Conservation (phyloP, 1,140 invertebrate species). For the Drosophila pallidifrons region DNA sequence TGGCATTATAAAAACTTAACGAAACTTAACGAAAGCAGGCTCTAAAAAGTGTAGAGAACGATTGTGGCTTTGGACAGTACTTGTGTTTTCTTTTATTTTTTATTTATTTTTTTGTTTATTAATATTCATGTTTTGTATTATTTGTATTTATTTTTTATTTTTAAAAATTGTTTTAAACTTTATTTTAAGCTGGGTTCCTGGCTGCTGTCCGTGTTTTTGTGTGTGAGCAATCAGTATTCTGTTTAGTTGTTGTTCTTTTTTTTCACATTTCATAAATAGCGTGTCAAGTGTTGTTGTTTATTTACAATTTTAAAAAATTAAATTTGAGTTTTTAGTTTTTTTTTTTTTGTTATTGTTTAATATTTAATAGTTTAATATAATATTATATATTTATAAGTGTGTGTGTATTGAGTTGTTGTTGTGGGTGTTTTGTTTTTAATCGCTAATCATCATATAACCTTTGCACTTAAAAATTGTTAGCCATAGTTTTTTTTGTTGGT, state of each 20-base stretch:
- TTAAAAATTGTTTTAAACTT: slow-evolving; percentile 4
- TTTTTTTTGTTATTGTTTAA: slow-evolving; percentile 9
- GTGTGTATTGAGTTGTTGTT: slow-evolving; percentile 50
- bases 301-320: slow-evolving; percentile 54
- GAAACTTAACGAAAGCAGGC: slow-evolving; percentile 63
- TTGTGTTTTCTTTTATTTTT: slow-evolving; percentile 10
- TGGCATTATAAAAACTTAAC: slow-evolving; percentile 56
- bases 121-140: no score
- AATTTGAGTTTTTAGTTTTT: slow-evolving; percentile 46
- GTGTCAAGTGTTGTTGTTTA: slow-evolving; percentile 38
- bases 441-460: slow-evolving; percentile 77
- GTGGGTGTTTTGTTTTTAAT: slow-evolving; percentile 44
- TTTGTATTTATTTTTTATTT: slow-evolving; percentile 4
- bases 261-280: slow-evolving; percentile 33
- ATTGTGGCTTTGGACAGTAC: slow-evolving; percentile 68
- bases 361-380: slow-evolving; percentile 28
- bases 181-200: slow-evolving; percentile 6
- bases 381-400: slow-evolving; percentile 35
- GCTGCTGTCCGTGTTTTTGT: slow-evolving; percentile 34
- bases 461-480: slow-evolving; percentile 79
- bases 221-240: slow-evolving; percentile 29
- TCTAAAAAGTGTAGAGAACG: slow-evolving; percentile 40
- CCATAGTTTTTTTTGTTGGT: slow-evolving; percentile 45
- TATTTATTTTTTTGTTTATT: slow-evolving; percentile 9
- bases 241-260: slow-evolving; percentile 4